Conservation (phyloP, 2,888 invertebrate genomes). For the Bellardia pandia region DNA sequence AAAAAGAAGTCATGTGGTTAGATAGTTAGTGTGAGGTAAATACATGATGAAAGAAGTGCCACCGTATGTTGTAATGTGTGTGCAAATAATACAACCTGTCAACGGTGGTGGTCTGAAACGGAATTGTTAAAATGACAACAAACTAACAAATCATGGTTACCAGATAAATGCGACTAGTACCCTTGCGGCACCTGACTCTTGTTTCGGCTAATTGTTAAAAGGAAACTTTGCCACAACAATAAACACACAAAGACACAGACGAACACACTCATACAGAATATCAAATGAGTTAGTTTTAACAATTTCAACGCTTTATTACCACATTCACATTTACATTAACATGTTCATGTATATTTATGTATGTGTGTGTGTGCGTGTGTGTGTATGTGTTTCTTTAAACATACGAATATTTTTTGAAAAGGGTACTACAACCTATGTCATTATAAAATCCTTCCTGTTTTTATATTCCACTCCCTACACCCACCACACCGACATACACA, state of each 20-base stretch:
- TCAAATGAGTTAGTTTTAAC: conserved; percentile 55
- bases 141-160: conserved; percentile 67
- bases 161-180: conserved; percentile 47
- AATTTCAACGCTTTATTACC: conserved; percentile 69
- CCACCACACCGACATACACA: not conserved
- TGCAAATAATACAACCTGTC: conserved; percentile 65
- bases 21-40: not conserved
- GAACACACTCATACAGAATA: conserved; percentile 56
- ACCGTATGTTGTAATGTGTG: not conserved
- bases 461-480: conserved; percentile 32
- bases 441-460: conserved; percentile 59
- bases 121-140: conserved; percentile 56
- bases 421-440: conserved; percentile 73
- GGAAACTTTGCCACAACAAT: conserved; percentile 71
- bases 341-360: no score
- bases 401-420: conserved; percentile 64
- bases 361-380: no score
- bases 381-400: conserved; percentile 6
- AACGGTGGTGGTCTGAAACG: conserved; percentile 62
- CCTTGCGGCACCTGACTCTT: conserved; percentile 68
- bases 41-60: conserved; percentile 24
- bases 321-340: conserved; percentile 5
- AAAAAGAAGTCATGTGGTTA: conserved; percentile 44
- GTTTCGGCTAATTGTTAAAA: conserved; percentile 71
- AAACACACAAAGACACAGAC: conserved; percentile 26